These are phyloP conservation scores for Periophthalmodon schlosseri DNA, from an alignment of 2,113 vertebrate species.

Conservation along the genomic window DNA sequence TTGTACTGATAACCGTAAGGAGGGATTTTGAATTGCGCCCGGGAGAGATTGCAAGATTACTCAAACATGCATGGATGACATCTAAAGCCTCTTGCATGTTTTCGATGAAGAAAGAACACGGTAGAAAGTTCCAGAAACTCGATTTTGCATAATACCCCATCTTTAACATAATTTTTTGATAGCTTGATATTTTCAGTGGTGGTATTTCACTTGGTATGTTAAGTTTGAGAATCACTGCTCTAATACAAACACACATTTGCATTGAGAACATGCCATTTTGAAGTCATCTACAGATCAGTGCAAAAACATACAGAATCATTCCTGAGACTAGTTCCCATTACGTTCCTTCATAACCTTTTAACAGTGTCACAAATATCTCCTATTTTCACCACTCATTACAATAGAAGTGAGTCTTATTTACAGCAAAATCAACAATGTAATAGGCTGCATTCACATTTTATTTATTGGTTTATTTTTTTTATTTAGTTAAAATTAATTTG, in stretches of 20 bases:
- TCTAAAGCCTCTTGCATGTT: too few species aligned
- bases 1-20: too few species aligned
- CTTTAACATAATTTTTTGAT: background rate
- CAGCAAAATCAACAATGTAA: background rate
- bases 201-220: background rate
- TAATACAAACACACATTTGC: constrained; percentile 58
- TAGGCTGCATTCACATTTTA: constrained; percentile 1
- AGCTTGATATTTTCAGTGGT: background rate
- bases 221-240: background rate
- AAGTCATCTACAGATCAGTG: constrained; percentile 70
- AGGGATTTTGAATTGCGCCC: too few species aligned
- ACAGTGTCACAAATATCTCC: constrained; percentile 48
- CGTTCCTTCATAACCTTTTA: constrained; percentile 70
- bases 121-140: too few species aligned
- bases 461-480: background rate
- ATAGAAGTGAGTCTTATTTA: constrained; percentile 1
- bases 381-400: constrained; percentile 48
- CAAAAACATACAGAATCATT: constrained; percentile 72
- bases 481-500: too few species aligned
- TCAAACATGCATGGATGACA: too few species aligned
- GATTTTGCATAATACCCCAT: too few species aligned
- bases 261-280: background rate
- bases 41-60: too few species aligned
- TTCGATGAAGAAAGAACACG: too few species aligned
- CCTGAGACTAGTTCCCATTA: constrained; percentile 77